Percentiles rank a stretch among this genome's conserved stretches.
phyloP scores from a whole-genome alignment of 2,113 vertebrate genomes.

The Engystomops pustulosus region DNA sequence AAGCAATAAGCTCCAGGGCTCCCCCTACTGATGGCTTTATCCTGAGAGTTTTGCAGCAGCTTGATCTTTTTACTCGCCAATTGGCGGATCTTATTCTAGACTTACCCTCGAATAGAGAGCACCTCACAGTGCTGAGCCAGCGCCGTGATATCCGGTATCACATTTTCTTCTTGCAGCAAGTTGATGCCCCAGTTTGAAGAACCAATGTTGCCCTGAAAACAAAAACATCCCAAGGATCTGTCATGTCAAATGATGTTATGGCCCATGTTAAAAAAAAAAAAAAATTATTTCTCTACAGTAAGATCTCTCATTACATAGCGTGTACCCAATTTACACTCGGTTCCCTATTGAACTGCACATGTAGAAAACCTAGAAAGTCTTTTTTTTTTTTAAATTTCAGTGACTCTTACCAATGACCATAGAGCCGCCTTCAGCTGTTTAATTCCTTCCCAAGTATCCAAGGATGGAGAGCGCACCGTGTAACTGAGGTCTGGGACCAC shows the following conservation, averaged over 20 bases:
- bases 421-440: slow-evolving; percentile 97
- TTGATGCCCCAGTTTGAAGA: slow-evolving; percentile 98
- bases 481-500: slow-evolving; percentile 95
- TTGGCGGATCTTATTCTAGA: not conserved
- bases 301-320: no score
- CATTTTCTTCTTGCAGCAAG: slow-evolving; percentile 96
- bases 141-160: slow-evolving; percentile 91
- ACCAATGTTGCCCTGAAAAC: slow-evolving; percentile 91
- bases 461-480: slow-evolving; percentile 89
- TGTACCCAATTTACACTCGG: no score
- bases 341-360: no score
- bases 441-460: slow-evolving; percentile 98
- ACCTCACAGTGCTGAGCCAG: slow-evolving; percentile 95
- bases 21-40: not conserved
- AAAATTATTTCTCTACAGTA: no score
- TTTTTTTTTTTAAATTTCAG: no score
- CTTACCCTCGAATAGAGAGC: slow-evolving; percentile 93
- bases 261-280: no score
- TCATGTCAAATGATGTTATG: no score
- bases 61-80: not conserved
- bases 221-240: slow-evolving; percentile 15
- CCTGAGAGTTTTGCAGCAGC: not conserved
- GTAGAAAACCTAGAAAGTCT: no score
- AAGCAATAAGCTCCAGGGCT: not conserved
- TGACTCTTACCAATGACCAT: slow-evolving; percentile 91